phyloP scores from a whole-genome alignment of 2,888 invertebrate genomes.

The Netelia virgata region DNA sequence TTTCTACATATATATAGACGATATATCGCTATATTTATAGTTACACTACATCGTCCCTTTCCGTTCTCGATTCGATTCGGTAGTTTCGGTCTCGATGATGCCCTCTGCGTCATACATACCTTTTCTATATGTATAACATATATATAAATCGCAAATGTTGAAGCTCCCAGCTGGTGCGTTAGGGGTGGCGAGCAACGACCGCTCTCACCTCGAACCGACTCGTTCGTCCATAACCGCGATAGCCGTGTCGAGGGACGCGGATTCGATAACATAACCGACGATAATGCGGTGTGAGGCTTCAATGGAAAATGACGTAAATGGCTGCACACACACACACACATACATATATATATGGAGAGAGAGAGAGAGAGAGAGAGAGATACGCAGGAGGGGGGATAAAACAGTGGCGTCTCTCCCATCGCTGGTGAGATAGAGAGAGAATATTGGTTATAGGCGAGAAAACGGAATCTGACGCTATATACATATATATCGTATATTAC shows the following conservation, averaged over 20 bases:
- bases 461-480: background rate
- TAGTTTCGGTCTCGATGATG: background rate
- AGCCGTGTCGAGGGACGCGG: constrained; percentile 30
- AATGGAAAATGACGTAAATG: constrained; percentile 52
- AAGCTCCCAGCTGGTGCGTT: background rate
- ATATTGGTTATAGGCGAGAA: background rate
- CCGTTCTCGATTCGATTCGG: background rate
- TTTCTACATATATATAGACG: background rate
- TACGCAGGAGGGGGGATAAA: background rate
- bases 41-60: background rate
- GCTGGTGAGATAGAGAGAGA: background rate
- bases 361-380: background rate
- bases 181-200: background rate
- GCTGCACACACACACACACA: constrained; percentile 3
- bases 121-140: background rate
- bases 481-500: background rate
- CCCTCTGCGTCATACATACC: background rate
- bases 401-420: background rate
- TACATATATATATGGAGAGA: background rate
- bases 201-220: constrained; percentile 12
- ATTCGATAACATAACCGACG: constrained; percentile 50
- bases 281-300: constrained; percentile 28
- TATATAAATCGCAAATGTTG: background rate
- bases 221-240: constrained; percentile 59
- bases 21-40: background rate